A percentile compares a stretch with the other conserved stretches of the same genome.
Conservation (phyloP, 2,888 invertebrate genomes). For the Caenorhabditis afra region DNA sequence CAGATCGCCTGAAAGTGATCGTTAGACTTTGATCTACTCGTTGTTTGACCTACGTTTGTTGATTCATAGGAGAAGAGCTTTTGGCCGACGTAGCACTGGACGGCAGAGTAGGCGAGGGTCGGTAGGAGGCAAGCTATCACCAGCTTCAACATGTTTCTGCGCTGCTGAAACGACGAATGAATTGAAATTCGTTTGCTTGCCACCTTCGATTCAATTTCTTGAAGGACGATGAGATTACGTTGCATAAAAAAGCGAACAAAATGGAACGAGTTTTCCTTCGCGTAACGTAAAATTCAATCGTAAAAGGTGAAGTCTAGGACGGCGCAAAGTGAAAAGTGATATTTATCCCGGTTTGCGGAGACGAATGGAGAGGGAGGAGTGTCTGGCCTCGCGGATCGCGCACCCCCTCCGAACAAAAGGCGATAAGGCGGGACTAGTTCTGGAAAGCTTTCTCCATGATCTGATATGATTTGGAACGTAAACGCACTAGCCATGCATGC, state of each 20-base stretch:
- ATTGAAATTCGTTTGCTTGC: not conserved
- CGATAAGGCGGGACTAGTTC: slow-evolving; percentile 50
- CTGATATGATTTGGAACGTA: slow-evolving; percentile 34
- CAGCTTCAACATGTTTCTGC: slow-evolving; percentile 40
- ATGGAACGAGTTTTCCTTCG: slow-evolving; percentile 34
- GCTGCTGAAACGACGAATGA: slow-evolving; percentile 8
- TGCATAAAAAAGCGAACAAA: slow-evolving; percentile 26
- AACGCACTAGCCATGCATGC: not conserved
- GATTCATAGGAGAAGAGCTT: slow-evolving; percentile 78
- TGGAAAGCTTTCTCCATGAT: slow-evolving; percentile 15
- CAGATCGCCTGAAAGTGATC: slow-evolving; percentile 75
- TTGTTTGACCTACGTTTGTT: slow-evolving; percentile 70
- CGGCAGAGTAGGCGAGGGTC: slow-evolving; percentile 60
- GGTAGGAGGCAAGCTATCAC: slow-evolving; percentile 54
- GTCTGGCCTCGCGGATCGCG: slow-evolving; percentile 29
- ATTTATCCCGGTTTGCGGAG: slow-evolving; percentile 40
- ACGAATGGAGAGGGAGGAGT: not conserved
- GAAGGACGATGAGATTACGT: slow-evolving; percentile 1
- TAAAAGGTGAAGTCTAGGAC: slow-evolving; percentile 46
- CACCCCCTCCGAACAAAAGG: slow-evolving; percentile 16
- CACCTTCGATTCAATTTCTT: too few species aligned
- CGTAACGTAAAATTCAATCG: slow-evolving; percentile 28
- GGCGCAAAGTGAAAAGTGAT: slow-evolving; percentile 46
- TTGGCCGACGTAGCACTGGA: slow-evolving; percentile 79
- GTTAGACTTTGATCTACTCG: not conserved